Base-by-base conservation (phyloP, 2,113 vertebrate genomes). In the Laterallus jamaicensis region DNA sequence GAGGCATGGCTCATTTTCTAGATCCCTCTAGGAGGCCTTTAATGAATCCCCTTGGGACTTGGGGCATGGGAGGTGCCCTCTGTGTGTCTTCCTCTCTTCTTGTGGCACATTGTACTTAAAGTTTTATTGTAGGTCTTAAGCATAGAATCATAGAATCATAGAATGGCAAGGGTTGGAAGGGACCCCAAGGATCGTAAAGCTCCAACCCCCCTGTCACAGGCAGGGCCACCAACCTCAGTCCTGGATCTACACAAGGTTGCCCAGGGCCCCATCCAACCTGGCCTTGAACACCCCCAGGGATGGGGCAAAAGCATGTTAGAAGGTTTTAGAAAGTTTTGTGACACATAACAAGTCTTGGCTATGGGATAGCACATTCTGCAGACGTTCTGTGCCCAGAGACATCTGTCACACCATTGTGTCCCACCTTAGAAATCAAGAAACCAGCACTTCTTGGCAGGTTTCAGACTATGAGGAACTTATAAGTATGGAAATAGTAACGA, bases 401-500 rank as follows among this genome's bases (percentile, higher is more conserved):
- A 11, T 6, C 75, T 74, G 40, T 62, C 71, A 47, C n/a, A 18
- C 47, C 31, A 3, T 26, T 35, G 5, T 55, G 6, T 21, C 37
- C 15, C 42, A 63, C 13, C 15, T 25, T 77, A 52, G 62, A 92
- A 92, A 63, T n/a, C 19, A 63, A 67, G 44, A 28, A 42, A 55
- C 9, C 12, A 32, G 29, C 59, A 71, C 8, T 55, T 54, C 63
- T 56, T 59, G 62, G 10, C 32, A 75, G 6, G 2, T 54, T 78
- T 77, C 60, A 44, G 56, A 59, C 5, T 8, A 49, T 1, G 22
- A 64, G n/a, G 20, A 67, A 19, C 18, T 70, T 86, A 25, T 47
- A 52, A 80, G 29, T 13, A 2, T 15, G 32, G 52, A 42, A 66
- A n/a, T 70, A 0, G 0, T 15, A 40, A 26, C 16, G 1, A 0